A percentile compares a stretch with the other conserved stretches of the same genome.
Evolutionary conservation across 2,113 vertebrate species (phyloP).

Genomic region (Ceyx cyanopectus): DNA sequence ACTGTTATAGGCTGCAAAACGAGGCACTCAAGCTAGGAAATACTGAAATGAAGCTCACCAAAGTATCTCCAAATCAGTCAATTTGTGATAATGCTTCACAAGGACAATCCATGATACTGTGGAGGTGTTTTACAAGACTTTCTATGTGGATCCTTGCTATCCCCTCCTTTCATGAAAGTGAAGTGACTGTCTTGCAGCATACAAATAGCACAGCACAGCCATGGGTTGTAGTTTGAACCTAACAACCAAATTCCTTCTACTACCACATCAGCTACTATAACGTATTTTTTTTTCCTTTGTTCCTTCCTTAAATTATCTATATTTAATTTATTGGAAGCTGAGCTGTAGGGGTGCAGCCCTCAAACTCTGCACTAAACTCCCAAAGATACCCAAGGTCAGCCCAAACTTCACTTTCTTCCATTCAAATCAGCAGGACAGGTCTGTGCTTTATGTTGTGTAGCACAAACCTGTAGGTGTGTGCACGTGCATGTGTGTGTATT

Average conservation of each 20-base stretch:
- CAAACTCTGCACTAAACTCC: neutral
- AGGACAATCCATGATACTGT: neutral
- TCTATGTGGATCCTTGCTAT: neutral
- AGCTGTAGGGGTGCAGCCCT: neutral
- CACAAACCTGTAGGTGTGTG: neutral
- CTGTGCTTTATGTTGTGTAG: neutral
- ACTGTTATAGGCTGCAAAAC: neutral
- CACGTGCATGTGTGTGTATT: neutral
- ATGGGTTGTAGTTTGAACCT: neutral
- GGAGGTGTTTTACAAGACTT: neutral
- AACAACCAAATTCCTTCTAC: fast-evolving
- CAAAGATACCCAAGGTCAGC: neutral
- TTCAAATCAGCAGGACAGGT: neutral
- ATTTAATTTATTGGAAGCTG: neutral
- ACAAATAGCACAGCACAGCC: fast-evolving
- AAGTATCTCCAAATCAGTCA: neutral
- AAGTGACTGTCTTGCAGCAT: neutral
- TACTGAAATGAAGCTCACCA: neutral
- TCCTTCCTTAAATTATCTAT: neutral
- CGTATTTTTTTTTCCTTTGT: fast-evolving
- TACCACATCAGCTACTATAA: neutral
- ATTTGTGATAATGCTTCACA: neutral
- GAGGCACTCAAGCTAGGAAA: neutral
- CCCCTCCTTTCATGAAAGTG: neutral
- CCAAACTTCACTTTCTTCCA: neutral